phyloP scores from a whole-genome alignment of 30 jellyfish, hydroid and myxozoan species.

The Hydractinia symbiolongicarpus region DNA sequence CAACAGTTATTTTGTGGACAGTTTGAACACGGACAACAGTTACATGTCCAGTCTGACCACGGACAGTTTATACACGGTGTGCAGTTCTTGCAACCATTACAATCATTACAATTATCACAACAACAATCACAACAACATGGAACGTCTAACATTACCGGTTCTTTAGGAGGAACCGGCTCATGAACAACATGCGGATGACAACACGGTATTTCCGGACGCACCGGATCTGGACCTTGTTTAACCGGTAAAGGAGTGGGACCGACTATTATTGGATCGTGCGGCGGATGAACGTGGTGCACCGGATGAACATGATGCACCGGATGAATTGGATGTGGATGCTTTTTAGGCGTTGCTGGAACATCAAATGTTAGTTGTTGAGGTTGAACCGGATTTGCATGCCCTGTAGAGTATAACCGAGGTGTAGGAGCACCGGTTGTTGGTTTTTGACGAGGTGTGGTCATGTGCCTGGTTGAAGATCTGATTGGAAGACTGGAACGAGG shows the following conservation, averaged over 20 bases:
- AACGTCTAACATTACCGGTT: conserved; percentile 6
- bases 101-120: background rate
- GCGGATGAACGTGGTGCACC: conserved; percentile 12
- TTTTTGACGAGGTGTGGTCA: background rate
- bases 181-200: background rate
- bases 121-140: conserved; percentile 16
- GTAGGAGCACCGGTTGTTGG: background rate
- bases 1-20: too few relatives aligned
- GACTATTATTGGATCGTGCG: background rate
- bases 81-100: background rate
- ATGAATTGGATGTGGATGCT: background rate
- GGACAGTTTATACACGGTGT: conserved; percentile 16
- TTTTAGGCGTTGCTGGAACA: background rate
- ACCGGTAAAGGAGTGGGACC: conserved; percentile 20
- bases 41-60: background rate
- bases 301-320: conserved; percentile 13
- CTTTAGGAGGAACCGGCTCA: conserved; percentile 12
- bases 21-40: background rate
- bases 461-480: background rate
- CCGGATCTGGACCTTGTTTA: conserved; percentile 10
- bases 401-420: background rate
- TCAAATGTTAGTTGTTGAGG: background rate
- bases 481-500: background rate
- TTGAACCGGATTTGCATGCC: background rate
- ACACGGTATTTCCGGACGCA: background rate